phyloP scores from a whole-genome alignment of 1,140 invertebrate genomes.

The Argopecten irradians region DNA sequence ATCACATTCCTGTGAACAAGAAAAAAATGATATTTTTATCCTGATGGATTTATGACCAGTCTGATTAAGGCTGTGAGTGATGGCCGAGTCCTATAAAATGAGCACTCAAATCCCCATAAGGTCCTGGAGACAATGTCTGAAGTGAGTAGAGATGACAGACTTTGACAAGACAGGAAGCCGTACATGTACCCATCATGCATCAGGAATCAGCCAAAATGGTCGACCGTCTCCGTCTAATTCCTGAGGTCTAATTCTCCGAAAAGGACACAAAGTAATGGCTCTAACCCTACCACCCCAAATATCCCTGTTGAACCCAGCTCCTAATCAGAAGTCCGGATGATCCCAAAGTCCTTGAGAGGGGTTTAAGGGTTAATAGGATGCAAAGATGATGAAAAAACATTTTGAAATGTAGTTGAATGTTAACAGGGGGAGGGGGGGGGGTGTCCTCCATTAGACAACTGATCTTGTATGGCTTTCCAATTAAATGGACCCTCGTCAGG shows the following conservation, averaged over 20 bases:
- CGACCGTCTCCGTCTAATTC: neutral
- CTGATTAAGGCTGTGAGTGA: neutral
- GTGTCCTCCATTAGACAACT: neutral
- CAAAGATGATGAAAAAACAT: constrained; percentile 1
- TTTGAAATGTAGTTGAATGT: neutral
- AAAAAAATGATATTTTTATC: neutral
- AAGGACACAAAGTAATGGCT: neutral
- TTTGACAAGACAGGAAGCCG: neutral
- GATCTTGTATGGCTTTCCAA: neutral
- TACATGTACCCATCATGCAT: neutral
- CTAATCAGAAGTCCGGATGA: neutral
- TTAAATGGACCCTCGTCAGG: neutral
- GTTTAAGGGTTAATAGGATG: neutral
- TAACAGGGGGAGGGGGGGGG: neutral
- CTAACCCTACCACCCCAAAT: neutral
- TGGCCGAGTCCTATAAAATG: constrained; percentile 8
- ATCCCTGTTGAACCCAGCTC: neutral
- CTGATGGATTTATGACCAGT: neutral
- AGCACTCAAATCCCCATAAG: neutral
- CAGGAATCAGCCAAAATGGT: neutral
- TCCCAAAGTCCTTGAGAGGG: neutral
- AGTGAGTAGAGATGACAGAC: neutral
- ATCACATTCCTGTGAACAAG: neutral
- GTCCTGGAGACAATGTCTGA: neutral
- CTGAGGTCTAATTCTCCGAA: neutral